phyloP scores from a whole-genome alignment of 2,888 invertebrate species.

The Aphidius colemani region DNA sequence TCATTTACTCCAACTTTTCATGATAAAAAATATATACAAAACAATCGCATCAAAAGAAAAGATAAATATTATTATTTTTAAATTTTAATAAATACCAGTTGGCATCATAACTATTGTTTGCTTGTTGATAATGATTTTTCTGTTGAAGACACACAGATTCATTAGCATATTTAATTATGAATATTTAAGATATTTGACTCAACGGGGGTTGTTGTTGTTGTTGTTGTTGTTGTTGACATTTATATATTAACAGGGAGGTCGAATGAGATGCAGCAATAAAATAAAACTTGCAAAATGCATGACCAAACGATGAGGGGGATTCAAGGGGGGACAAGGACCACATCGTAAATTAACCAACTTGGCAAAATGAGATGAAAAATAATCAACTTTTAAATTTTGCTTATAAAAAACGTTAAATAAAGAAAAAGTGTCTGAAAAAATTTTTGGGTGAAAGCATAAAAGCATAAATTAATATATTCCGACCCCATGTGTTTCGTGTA shows the following conservation, averaged over 20 bases:
- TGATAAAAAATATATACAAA: not conserved
- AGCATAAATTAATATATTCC: conserved; percentile 7
- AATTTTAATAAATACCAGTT: conserved; percentile 18
- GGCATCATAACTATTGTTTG: conserved; percentile 51
- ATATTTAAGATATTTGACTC: conserved; percentile 57
- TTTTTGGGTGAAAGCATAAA: not conserved
- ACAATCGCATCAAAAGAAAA: not conserved
- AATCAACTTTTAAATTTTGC: conserved; percentile 39
- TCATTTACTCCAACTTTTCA: too few relatives aligned
- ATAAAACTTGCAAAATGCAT: conserved; percentile 53
- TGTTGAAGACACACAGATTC: conserved; percentile 52
- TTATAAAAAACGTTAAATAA: too few relatives aligned
- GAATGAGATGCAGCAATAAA: conserved; percentile 45
- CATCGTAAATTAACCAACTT: conserved; percentile 52
- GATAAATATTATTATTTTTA: conserved; percentile 9
- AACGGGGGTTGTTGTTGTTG: conserved; percentile 48
- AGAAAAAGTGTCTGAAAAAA: too few relatives aligned
- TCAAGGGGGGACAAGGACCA: conserved; percentile 27
- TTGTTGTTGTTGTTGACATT: too few relatives aligned
- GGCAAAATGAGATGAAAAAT: conserved; percentile 41
- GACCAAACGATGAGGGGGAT: conserved; percentile 16
- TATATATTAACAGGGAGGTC: conserved; percentile 8
- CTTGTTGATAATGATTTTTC: conserved; percentile 55
- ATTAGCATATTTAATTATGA: conserved; percentile 59
- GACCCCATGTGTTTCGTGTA: too few relatives aligned